Base-by-base conservation (phyloP, 2,888 invertebrate genomes). In the Amphimallon solstitiale region DNA sequence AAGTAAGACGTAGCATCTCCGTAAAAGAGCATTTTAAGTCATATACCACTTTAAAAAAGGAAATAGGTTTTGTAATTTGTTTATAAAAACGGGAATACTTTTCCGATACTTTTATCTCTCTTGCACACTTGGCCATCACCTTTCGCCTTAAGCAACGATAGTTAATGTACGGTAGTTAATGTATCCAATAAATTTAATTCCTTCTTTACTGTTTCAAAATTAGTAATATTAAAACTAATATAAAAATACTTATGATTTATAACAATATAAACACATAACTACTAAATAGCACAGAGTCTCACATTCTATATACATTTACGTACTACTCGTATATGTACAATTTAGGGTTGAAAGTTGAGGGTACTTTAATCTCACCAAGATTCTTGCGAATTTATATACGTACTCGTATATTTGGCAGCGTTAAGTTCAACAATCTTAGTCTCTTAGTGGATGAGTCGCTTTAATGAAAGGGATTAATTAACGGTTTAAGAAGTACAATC, bases 391-490 rank as follows among this genome's bases (percentile, higher is more conserved):
- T 40, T 56, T 56, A 56, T 56, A 56, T 56, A 56, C 52, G 19
- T 52, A 38, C 17, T 19, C 37, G 40, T 38, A 23, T 56, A 56
- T 56, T n/a, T 21, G 23, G 21, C 9, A 40, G 40, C 14, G 40
- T 21, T 40, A 56, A 56, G 40, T 56, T 56, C 37, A 56, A 34
- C 23, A 56, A 40, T 56, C 61, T 56, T 14, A 40, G 56, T 38
- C 40, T 29, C 29, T 56, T 40, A 14, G 40, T 23, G 56, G 56
- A 29, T 56, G 56, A 56, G 66, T 67, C 65, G 69, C 67, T 70
- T 70, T 72, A 75, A 74, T 75, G 71, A 74, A 72, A 67, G 69
- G 73, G 73, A 74, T 74, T 74, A 73, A 75, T 75, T 74, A 74
- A 69, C 74, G 72, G 73, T 72, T 70, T 72, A 74, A 74, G 73